These are phyloP conservation scores for Myiozetetes cayanensis DNA, from an alignment of 2,113 vertebrate species.

Conservation along the genomic window DNA sequence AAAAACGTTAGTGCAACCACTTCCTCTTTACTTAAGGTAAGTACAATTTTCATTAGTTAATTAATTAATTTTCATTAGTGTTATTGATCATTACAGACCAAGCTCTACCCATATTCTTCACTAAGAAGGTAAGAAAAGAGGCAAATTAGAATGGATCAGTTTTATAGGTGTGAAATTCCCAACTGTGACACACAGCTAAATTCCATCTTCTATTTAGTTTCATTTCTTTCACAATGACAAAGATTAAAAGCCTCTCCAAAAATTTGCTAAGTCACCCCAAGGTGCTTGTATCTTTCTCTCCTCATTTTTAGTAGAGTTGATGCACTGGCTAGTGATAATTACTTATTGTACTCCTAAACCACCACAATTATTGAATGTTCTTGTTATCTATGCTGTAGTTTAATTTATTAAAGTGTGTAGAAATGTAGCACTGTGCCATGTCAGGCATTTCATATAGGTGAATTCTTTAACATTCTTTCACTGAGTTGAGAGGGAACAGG, in stretches of 20 bases:
- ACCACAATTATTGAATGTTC: background rate
- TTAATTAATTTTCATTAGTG: background rate
- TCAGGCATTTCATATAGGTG: background rate
- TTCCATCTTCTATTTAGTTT: background rate
- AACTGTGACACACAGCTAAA: background rate
- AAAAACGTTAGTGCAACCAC: background rate
- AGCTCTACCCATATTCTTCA: background rate
- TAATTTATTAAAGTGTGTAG: background rate
- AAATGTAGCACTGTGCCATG: background rate
- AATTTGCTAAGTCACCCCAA: background rate
- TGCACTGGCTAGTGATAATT: background rate
- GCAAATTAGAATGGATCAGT: background rate
- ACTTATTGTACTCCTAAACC: background rate
- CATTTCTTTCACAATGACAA: background rate
- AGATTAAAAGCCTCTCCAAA: background rate
- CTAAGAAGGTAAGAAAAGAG: background rate
- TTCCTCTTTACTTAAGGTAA: background rate
- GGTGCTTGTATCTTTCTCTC: background rate
- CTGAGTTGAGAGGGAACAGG: background rate
- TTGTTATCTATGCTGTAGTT: background rate
- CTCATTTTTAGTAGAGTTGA: background rate
- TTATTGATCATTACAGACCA: fast-evolving
- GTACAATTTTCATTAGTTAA: background rate
- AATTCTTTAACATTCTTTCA: background rate
- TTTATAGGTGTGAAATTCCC: background rate